These are phyloP conservation scores for Lasioglossum marginatum DNA, from an alignment of 2,888 invertebrate genomes.

Conservation along the genomic window DNA sequence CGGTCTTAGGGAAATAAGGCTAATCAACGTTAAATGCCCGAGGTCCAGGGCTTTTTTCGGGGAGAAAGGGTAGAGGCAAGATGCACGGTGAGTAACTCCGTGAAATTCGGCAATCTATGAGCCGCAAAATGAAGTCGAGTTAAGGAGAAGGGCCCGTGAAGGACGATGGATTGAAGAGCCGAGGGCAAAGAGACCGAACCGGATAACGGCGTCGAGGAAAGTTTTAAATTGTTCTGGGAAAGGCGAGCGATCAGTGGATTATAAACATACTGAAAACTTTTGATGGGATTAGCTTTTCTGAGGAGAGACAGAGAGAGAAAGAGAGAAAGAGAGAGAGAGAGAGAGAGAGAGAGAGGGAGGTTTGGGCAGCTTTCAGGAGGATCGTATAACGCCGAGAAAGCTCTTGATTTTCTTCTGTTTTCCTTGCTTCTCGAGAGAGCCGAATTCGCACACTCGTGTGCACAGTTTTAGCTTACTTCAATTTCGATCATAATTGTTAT, in stretches of 20 bases:
- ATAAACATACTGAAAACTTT: conserved; percentile 82
- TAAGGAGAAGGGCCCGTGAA: conserved; percentile 66
- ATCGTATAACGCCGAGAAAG: conserved; percentile 53
- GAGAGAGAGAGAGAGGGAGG: conserved; percentile 35
- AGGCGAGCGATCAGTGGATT: conserved; percentile 82
- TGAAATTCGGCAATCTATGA: conserved; percentile 82
- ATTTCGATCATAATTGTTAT: conserved; percentile 35
- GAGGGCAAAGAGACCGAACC: conserved; percentile 58
- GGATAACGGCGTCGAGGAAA: conserved; percentile 76
- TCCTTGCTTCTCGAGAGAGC: neutral
- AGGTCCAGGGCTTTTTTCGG: neutral
- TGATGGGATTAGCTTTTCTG: conserved; percentile 76
- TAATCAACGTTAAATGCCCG: neutral
- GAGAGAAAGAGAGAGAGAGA: neutral
- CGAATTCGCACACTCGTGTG: neutral
- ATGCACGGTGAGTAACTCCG: conserved; percentile 58
- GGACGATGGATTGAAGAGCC: conserved; percentile 48
- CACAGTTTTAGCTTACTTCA: no score
- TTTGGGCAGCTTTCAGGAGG: conserved; percentile 55
- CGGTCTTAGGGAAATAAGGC: neutral
- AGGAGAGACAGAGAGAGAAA: neutral
- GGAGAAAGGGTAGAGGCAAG: neutral
- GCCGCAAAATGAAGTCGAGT: conserved; percentile 82
- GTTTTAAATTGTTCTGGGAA: conserved; percentile 82
- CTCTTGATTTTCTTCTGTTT: conserved; percentile 33